Evolutionary conservation across 2,113 vertebrate genomes (phyloP).

Genomic region (Oxygymnocypris stewartii): DNA sequence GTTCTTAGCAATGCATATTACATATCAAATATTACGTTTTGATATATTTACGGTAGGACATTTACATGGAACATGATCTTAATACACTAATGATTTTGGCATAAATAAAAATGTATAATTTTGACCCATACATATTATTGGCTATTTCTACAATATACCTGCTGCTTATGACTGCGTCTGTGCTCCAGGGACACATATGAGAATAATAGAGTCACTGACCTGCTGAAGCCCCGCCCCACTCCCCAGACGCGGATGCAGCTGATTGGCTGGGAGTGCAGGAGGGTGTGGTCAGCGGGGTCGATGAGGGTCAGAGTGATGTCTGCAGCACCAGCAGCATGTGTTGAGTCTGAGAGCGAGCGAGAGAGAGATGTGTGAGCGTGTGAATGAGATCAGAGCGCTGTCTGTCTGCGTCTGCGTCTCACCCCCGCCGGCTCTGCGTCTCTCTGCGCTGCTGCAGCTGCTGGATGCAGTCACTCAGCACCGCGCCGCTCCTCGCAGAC

Average conservation of each 20-base stretch:
- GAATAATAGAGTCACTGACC: slow-evolving; percentile 72
- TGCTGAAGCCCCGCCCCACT: slow-evolving; percentile 92
- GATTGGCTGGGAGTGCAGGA: slow-evolving; percentile 94
- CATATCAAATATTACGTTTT: no score
- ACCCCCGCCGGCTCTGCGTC: slow-evolving; percentile 4
- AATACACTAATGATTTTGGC: no score
- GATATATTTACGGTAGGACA: no score
- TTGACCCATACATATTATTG: no score
- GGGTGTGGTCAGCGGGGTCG: slow-evolving; percentile 88
- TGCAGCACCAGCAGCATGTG: slow-evolving; percentile 94
- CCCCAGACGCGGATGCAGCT: slow-evolving; percentile 97
- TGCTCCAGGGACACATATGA: neutral
- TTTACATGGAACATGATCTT: no score
- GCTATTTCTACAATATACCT: no score
- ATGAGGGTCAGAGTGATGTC: slow-evolving; percentile 89
- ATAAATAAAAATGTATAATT: no score
- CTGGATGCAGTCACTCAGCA: slow-evolving; percentile 94
- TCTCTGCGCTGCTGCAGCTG: slow-evolving; percentile 73
- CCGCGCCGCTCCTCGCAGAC: slow-evolving; percentile 88
- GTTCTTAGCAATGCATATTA: no score
- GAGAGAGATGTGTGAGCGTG: neutral
- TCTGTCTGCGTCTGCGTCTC: slow-evolving; percentile 24
- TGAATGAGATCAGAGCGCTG: no score
- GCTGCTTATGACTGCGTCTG: no score
- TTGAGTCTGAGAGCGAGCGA: slow-evolving; percentile 80